Conservation (phyloP, 1,140 invertebrate species). For the Melipona quadrifasciata region DNA sequence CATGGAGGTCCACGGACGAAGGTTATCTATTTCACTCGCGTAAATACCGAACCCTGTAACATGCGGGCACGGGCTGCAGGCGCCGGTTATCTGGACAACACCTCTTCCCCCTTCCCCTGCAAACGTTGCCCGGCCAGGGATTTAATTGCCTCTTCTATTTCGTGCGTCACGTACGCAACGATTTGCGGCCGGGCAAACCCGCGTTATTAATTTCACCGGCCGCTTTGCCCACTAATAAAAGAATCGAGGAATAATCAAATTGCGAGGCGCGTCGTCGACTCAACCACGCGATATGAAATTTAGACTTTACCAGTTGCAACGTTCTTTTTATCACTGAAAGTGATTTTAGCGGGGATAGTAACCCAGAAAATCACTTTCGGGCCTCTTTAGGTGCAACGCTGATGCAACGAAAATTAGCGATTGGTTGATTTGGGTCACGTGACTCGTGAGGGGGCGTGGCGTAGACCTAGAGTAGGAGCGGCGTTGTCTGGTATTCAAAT, state of each 20-base stretch:
- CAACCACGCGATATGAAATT: background rate
- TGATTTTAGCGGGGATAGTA: no score
- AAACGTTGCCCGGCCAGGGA: conserved; percentile 39
- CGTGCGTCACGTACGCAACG: conserved; percentile 51
- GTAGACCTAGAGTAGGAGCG: no score
- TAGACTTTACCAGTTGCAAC: background rate
- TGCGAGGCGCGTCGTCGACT: conserved; percentile 3
- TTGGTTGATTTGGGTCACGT: no score
- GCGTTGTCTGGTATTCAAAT: no score
- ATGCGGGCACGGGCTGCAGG: conserved; percentile 40
- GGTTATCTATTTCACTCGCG: conserved; percentile 58
- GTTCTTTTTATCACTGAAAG: no score
- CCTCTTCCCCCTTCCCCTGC: conserved; percentile 22
- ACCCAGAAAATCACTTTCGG: no score
- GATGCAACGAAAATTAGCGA: no score
- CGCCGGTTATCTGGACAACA: conserved; percentile 55
- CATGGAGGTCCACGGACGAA: conserved; percentile 40
- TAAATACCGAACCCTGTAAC: conserved; percentile 53
- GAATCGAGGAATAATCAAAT: conserved; percentile 37
- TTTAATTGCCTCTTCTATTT: conserved; percentile 58
- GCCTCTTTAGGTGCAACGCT: no score
- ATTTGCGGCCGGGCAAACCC: conserved; percentile 43
- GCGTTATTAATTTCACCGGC: conserved; percentile 51
- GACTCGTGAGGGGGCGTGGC: no score
- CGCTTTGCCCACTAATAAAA: conserved; percentile 40